Evolutionary conservation across 2,797 vertebrate genomes (phyloP), one percentile per base, ranked within the genome.

Genomic region (Diplodus sargus): DNA sequence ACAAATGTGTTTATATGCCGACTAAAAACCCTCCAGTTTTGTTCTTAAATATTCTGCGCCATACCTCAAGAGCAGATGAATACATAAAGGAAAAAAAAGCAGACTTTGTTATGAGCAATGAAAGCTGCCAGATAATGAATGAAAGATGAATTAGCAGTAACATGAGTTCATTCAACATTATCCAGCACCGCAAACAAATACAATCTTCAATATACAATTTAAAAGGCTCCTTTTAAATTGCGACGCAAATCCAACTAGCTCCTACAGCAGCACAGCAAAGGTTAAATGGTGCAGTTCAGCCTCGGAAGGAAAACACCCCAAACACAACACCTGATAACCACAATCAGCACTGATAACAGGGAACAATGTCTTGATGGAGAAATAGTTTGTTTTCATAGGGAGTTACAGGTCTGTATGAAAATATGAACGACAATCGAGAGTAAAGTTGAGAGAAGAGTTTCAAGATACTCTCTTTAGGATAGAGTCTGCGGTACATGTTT

Each of bases 211-310:
- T 59, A 76, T 28, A 74, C 16, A 61, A 52, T 68, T 86, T 61
- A 34, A 80, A 74, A 79, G 60, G 28, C 25, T 39, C 14, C 0
- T 57, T 83, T 81, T 79, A 80, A 82, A 85, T 3, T 68, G 81
- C 77, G 74, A 89, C 67, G 79, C 23, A 84, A 74, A 69, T 53
- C 34, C 51, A 76, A 34, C 57, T 17, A 85, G 30, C 42, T 57
- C 53, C 70, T 82, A 86, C 65, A 82, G 81, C 85, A 86, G 74
- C 80, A 87, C 75, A 79, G 70, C 81, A 83, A 87, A 78, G 71
- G 64, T 76, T 86, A 76, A 30, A 84, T 84, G 84, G 79, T 88
- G 84, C 85, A 87, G 56, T 74, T 85, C 43, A 82, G 45, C 70
- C n/a, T 85, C 43, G 58, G 69, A 70, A 86, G 51, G 75, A 73